These are phyloP conservation scores for Sesamia inferens DNA, from an alignment of 2,888 invertebrate genomes.

Conservation along the genomic window DNA sequence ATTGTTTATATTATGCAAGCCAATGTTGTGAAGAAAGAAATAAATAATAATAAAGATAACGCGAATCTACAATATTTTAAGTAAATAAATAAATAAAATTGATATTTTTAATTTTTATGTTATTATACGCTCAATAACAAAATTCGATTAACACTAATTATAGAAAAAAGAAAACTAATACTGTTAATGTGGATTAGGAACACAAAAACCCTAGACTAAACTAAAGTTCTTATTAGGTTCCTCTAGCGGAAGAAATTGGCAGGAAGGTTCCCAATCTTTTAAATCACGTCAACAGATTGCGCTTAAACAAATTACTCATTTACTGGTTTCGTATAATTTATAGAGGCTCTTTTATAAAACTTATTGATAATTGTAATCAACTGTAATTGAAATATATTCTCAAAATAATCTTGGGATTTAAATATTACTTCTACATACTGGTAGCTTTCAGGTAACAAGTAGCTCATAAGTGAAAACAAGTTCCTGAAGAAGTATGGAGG, in stretches of 20 bases:
- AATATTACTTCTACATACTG: background rate
- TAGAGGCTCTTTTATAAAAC: background rate
- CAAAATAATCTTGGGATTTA: background rate
- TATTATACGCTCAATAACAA: background rate
- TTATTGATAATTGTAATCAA: background rate
- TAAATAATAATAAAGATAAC: too few species aligned
- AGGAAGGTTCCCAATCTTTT: background rate
- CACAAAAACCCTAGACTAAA: background rate
- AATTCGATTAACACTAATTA: too few species aligned
- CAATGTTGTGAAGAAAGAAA: too few species aligned
- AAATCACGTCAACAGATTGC: constrained; percentile 25
- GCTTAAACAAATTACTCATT: background rate
- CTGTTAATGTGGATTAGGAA: background rate
- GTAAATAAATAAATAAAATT: too few species aligned
- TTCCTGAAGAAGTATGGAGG: background rate
- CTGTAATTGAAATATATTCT: background rate
- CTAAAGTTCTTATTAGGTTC: background rate
- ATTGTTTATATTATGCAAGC: too few species aligned
- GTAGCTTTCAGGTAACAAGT: background rate
- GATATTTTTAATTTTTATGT: background rate
- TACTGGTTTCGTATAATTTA: constrained; percentile 23
- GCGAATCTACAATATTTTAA: too few species aligned
- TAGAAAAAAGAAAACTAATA: background rate
- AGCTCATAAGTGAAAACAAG: background rate
- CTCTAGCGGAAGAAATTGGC: background rate